Evolutionary conservation across 2,113 vertebrate genomes (phyloP), one percentile per base, ranked within the genome.

Genomic region (human): DNA sequence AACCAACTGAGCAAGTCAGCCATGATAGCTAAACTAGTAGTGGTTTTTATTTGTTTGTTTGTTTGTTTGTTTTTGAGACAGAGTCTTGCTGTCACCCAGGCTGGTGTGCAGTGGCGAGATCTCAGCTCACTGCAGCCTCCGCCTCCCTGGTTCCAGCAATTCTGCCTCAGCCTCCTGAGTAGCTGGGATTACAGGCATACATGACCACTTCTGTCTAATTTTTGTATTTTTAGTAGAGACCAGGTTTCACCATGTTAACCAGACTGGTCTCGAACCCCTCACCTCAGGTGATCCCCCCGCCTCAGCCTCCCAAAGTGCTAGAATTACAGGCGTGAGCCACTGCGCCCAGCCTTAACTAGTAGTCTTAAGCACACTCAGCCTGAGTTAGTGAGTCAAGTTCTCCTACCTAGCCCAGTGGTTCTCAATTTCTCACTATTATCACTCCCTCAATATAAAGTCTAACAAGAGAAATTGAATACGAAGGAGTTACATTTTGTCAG

Each of bases 401-500:
- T 68, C 70, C 35, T 14, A n/a, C 9, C 27, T 48, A 76, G 35
- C 6, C 25, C 57, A 40, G 5, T 9, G 27, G 23, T 87, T 93
- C 48, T 13, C 73, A 78, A 20, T 23, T 82, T 70, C 12, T 75
- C 48, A 30, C 20, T 64, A 91, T 50, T 81, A 90, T 59, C 35
- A 22, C 16, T 13, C 55, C 61, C 27, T 86, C 40, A 22, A 92
- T 23, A 86, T 83, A 52, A 96, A 92, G 18, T 76, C n/a, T 85
- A 90, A 95, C 45, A 70, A 94, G 45, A 64, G 45, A 93, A 96
- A 91, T 64, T 78, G 88, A 93, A 82, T 89, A 81, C 32, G 84
- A 82, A 96, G 22, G 32, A 55, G 81, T 93, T 30, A 57, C n/a
- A 50, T 92, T 84, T 85, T 59, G 10, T 59, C 55, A 20, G 45